Evolutionary conservation across 1,140 invertebrate genomes (phyloP), one percentile per base, ranked within the genome.

Genomic region (Macrotrachela quadricornifera): DNA sequence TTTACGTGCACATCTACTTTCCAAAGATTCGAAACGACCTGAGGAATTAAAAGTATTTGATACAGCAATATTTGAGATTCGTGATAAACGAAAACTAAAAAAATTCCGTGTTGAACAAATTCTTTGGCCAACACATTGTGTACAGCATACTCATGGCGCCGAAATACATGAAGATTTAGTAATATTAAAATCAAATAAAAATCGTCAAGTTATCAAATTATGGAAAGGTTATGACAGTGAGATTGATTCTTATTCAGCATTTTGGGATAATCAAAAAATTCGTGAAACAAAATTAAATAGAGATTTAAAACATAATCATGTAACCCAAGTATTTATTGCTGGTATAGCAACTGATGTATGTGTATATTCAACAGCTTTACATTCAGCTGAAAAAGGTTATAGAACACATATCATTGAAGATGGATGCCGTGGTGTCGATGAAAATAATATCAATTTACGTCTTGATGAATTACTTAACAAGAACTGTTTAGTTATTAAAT

Each of bases 261-360:
- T 97, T 72, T 91, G 82, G 81, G 90, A 96, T 69, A 95, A 95
- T 71, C 82, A 84, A 39, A 85, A 85, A 66, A 66, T 85, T 30
- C 81, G 80, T 1, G 78, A 87, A 60, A 95, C 88, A 6, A 80
- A 80, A 15, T 69, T 96, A 15, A 77, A 78, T 56, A 74, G 76
- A 1, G 79, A 90, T 63, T 71, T 97, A 41, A 76, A 79, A 43
- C 71, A 78, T 61, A 78, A 79, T 58, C 78, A 78, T 41, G 80
- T 85, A 12, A 88, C 86, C 8, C 87, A 92, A 66, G 81, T 95
- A 54, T 94, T 85, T 65, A 79, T 92, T 12, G 92, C 86, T 68
- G 91, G 91, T 0, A 70, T 97, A 42, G 90, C 91, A 0, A 87
- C 87, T 62, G 91, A 97, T 67, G 82, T 94, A 46, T 96, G 91